Conservation (phyloP, 2,797 vertebrate species). For the Halcyon smyrnensis region DNA sequence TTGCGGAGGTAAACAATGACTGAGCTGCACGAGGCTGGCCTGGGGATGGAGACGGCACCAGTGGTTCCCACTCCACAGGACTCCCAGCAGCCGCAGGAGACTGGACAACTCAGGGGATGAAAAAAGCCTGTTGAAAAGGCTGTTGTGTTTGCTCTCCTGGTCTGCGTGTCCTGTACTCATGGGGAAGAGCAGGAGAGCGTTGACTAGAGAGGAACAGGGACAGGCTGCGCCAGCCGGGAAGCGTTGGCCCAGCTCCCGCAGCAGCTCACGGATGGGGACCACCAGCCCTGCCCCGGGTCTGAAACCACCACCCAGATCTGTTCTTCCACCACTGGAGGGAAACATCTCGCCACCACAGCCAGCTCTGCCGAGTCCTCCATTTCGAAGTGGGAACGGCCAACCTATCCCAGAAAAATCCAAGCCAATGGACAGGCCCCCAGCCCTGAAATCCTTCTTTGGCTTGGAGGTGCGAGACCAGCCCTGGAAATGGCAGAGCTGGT, state of each 20-base stretch:
- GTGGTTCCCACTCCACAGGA: neutral
- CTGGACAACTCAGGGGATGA: neutral
- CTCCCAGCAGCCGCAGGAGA: neutral
- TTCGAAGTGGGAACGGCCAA: neutral
- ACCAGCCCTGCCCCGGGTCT: neutral
- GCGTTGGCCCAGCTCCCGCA: fast-evolving
- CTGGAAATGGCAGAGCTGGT: neutral
- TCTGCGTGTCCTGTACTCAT: neutral
- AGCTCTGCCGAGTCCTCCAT: neutral
- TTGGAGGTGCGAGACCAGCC: neutral
- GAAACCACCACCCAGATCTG: neutral
- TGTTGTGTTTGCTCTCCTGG: neutral
- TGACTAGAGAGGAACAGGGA: neutral
- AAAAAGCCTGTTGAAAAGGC: neutral
- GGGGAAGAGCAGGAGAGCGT: neutral
- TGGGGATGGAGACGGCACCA: neutral
- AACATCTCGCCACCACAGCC: slow-evolving; percentile 30
- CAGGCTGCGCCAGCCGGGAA: neutral
- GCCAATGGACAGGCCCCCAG: neutral
- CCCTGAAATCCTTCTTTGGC: neutral
- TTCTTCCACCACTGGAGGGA: slow-evolving; percentile 61
- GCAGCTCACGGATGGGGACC: neutral
- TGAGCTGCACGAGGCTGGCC: neutral
- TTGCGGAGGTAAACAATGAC: slow-evolving; percentile 39
- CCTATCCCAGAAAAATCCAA: neutral